Conservation (phyloP, 2,113 vertebrate species). For the Alosa alosa region DNA sequence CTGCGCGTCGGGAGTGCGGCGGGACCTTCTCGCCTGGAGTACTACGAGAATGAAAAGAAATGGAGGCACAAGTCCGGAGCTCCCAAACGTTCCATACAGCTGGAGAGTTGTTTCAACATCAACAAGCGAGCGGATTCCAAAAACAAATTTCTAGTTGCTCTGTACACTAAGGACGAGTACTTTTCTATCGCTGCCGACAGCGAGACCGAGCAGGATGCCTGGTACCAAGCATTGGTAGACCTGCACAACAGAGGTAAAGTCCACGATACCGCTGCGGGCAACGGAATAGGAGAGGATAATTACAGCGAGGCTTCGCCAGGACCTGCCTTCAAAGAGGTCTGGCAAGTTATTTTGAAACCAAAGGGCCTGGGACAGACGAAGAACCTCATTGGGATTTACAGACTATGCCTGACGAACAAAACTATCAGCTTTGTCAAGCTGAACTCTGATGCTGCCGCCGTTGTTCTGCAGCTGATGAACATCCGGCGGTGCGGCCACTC, state of each 20-base stretch:
- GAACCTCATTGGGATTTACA: slow-evolving; percentile 89
- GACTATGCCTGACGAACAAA: slow-evolving; percentile 86
- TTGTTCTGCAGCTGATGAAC: slow-evolving; percentile 88
- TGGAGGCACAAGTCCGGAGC: slow-evolving; percentile 88
- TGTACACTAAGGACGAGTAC: slow-evolving; percentile 88
- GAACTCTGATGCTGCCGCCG: slow-evolving; percentile 83
- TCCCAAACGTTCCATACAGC: slow-evolving; percentile 84
- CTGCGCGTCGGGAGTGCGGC: slow-evolving; percentile 81
- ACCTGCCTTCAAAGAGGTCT: slow-evolving; percentile 86
- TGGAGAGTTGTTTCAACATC: slow-evolving; percentile 89
- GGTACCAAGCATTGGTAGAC: slow-evolving; percentile 84
- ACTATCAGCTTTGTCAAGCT: slow-evolving; percentile 89
- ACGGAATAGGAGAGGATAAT: slow-evolving; percentile 69
- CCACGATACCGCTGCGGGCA: slow-evolving; percentile 66
- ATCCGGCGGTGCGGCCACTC: slow-evolving; percentile 87
- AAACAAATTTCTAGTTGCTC: slow-evolving; percentile 87
- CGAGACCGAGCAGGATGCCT: slow-evolving; percentile 84
- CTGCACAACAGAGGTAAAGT: slow-evolving; percentile 82
- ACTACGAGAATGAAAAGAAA: slow-evolving; percentile 92
- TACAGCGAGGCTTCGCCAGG: slow-evolving; percentile 78
- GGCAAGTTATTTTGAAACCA: slow-evolving; percentile 90
- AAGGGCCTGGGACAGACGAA: slow-evolving; percentile 87
- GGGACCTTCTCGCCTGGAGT: slow-evolving; percentile 85
- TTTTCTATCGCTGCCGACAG: slow-evolving; percentile 86
- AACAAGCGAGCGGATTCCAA: slow-evolving; percentile 90